Base-by-base conservation (phyloP, 1,140 invertebrate species). In the Gerris buenoi region DNA sequence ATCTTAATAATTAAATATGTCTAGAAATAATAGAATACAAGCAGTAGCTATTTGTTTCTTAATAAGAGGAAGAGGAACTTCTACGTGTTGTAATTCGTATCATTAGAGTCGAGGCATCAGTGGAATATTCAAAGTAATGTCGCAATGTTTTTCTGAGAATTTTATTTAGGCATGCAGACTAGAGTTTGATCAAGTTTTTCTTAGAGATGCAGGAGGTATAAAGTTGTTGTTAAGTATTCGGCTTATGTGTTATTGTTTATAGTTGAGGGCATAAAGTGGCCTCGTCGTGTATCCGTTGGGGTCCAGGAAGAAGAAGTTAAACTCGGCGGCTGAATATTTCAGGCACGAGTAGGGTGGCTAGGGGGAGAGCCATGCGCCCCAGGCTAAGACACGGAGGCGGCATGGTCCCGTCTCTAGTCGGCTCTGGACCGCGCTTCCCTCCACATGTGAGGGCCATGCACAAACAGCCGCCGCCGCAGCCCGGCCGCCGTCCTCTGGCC, bases 391-490 rank as follows among this genome's bases (percentile, higher is more conserved):
- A 61, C 23, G 59, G 67, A 10, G 60, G 61, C 66, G 28, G 29
- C 27, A 22, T 27, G 64, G 29, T 29, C 29, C 27, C 25, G 57
- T 22, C 33, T 22, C 33, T 22, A 1, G 27, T 25, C 23, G 57
- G 63, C 63, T 22, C n/a, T 26, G 58, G 57, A 46, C 65, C 65
- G 58, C 56, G 13, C 58, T 46, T 10, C 33, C 33, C 33, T 46
- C 33, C 59, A 27, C 57, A 22, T 59, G 18, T 66, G 29, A 27
- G 29, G 59, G 29, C 15, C 28, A 64, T 65, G 62, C 65, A 65
- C 67, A 60, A 70, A 5, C 57, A 56, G 33, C 70, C 71, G 59
- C 57, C 68, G n/a, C 64, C 56, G 57, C 65, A 22, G 70, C 67
- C 58, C 59, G 25, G 18, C 25, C 22, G 25, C 58, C 25, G 29